Evolutionary conservation across 2,888 invertebrate genomes (phyloP), one percentile per base, ranked within the genome.

Genomic region (Podotricha telesiphe): DNA sequence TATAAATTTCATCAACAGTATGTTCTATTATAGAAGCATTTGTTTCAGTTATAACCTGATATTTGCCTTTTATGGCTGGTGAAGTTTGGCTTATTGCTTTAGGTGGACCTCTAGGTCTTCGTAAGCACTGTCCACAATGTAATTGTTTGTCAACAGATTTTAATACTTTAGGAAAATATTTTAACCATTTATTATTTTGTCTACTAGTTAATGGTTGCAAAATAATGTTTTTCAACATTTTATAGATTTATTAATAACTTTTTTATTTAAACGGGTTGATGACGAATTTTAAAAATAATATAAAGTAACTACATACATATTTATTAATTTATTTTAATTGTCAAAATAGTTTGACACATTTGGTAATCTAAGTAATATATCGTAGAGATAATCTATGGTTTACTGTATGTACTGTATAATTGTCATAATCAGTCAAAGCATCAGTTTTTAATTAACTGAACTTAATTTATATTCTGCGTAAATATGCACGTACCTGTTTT

Each of bases 1-100:
- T 28, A 59, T 85, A 76, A 51, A 90, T 86, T 84, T 96, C 96
- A 77, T 96, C 97, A 65, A 94, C 95, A 20, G 96, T 94, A 82
- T 97, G 96, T 74, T 96, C 94, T 77, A 97, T 95, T 72, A 96
- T 86, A 15, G 93, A 87, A 0, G 96, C 90, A 82, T 96, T 96
- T 75, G 94, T 93, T 78, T 97, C 96, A 20, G 94, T 94, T 83
- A 96, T 96, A 73, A 95, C 85, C 88, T 95, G 94, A 81, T 95
- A 96, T 88, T 95, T 96, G 76, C 86, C 86, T 66, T 93, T 83
- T 73, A 95, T 87, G 45, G 91, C 93, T 53, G 93, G 89, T 17
- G 93, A 85, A 53, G 93, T 79, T 66, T 79, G 75, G 68, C 71
- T 70, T 64, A 86, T 86, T 82, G 84, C 69, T 75, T 89, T 90